Conservation (phyloP, 2,888 invertebrate genomes). For the Mystacides longicornis region DNA sequence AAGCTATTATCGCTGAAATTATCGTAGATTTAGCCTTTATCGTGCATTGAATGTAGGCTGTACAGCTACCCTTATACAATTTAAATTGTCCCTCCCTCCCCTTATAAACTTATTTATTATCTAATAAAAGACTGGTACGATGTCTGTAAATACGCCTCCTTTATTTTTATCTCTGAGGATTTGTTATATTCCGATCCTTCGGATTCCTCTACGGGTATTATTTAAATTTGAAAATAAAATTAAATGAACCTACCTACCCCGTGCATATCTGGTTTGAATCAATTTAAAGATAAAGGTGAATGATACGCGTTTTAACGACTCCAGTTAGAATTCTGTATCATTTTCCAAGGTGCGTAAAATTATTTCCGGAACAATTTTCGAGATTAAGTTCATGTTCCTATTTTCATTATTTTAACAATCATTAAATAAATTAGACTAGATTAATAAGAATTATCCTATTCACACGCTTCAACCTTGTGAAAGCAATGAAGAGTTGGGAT, state of each 20-base stretch:
- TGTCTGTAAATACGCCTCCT: constrained; percentile 1
- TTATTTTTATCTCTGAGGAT: neutral
- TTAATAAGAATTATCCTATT: too few relatives aligned
- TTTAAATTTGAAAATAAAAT: neutral
- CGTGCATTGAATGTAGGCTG: neutral
- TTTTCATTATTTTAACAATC: too few relatives aligned
- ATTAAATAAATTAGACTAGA: too few relatives aligned
- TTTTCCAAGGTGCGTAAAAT: too few relatives aligned
- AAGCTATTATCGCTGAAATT: neutral
- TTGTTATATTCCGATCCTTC: neutral
- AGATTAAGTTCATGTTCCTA: too few relatives aligned
- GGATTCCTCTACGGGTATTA: neutral
- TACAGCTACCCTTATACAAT: constrained; percentile 10
- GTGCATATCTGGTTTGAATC: too few relatives aligned
- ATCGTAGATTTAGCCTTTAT: neutral
- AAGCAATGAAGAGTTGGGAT: too few relatives aligned
- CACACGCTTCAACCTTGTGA: too few relatives aligned
- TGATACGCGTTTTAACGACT: too few relatives aligned
- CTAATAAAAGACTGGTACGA: neutral
- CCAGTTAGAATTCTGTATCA: too few relatives aligned
- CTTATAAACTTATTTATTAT: neutral
- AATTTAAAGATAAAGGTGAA: too few relatives aligned
- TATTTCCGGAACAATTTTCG: too few relatives aligned
- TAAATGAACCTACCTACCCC: neutral
- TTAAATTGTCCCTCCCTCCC: constrained; percentile 15